phyloP scores from a whole-genome alignment of 2,113 vertebrate genomes.

The Rhineura floridana region DNA sequence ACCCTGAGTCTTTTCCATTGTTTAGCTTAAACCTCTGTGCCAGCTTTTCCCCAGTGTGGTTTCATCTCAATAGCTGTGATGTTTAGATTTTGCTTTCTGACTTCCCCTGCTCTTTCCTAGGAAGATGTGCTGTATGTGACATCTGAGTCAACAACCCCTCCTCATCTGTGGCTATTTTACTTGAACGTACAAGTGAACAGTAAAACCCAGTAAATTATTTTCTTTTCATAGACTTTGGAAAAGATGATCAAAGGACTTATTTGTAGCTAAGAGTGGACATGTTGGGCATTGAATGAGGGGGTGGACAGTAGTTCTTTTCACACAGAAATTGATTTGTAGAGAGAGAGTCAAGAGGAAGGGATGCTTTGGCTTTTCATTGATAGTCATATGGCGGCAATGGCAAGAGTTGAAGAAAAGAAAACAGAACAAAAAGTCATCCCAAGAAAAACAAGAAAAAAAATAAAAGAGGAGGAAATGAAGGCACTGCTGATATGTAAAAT shows the following conservation, averaged over 20 bases:
- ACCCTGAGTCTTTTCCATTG: not conserved
- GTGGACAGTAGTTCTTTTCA: constrained; percentile 46
- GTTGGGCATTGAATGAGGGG: constrained; percentile 47
- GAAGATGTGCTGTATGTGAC: not conserved
- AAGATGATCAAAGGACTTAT: constrained; percentile 69
- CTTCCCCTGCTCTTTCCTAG: not conserved
- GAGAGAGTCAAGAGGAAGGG: not conserved
- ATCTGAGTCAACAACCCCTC: constrained; percentile 16
- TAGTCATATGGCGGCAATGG: not conserved
- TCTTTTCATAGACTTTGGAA: constrained; percentile 43
- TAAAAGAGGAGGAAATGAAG: not conserved
- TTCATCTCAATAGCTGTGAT: not conserved
- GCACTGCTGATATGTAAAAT: not conserved
- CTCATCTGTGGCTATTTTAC: constrained; percentile 9
- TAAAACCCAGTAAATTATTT: constrained; percentile 37
- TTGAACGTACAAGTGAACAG: not conserved
- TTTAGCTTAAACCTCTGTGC: not conserved
- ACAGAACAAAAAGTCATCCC: not conserved
- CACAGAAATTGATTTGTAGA: too few species aligned
- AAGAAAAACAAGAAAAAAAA: not conserved
- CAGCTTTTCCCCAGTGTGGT: not conserved
- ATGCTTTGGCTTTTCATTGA: constrained; percentile 11
- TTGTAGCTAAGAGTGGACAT: constrained; percentile 45
- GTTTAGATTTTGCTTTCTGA: not conserved
- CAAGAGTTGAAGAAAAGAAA: constrained; percentile 36